Conservation (phyloP, 2,113 vertebrate species). For the Sturnira hondurensis region DNA sequence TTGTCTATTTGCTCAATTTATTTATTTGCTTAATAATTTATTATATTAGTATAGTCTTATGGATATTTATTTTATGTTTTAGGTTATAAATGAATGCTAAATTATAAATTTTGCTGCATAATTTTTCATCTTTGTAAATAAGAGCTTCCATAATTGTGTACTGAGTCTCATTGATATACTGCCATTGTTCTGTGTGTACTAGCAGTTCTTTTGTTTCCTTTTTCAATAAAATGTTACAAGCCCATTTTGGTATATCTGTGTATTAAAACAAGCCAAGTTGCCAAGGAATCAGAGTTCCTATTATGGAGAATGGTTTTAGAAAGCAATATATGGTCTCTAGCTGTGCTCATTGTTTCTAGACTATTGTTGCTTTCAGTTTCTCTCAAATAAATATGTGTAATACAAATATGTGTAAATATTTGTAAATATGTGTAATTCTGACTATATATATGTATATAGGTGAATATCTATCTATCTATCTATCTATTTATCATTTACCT, state of each 20-base stretch:
- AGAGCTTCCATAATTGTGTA: background rate
- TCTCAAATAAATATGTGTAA: background rate
- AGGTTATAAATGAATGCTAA: background rate
- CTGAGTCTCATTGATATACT: background rate
- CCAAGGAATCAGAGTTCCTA: background rate
- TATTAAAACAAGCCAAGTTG: background rate
- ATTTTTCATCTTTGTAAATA: background rate
- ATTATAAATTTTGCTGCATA: background rate
- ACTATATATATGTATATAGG: too few species aligned
- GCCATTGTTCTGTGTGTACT: background rate
- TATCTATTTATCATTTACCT: background rate
- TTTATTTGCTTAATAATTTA: background rate
- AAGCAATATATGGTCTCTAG: background rate
- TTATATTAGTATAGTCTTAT: background rate
- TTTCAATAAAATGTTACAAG: background rate
- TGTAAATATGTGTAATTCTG: background rate
- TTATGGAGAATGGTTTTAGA: background rate
- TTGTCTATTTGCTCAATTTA: background rate
- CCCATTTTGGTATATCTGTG: background rate
- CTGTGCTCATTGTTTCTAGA: background rate
- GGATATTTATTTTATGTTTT: background rate
- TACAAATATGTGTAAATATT: too few species aligned
- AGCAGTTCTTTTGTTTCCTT: background rate
- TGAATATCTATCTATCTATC: background rate
- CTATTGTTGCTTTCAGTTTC: background rate